phyloP scores from a whole-genome alignment of 2,797 vertebrate species.

The Alexandromys oeconomus region DNA sequence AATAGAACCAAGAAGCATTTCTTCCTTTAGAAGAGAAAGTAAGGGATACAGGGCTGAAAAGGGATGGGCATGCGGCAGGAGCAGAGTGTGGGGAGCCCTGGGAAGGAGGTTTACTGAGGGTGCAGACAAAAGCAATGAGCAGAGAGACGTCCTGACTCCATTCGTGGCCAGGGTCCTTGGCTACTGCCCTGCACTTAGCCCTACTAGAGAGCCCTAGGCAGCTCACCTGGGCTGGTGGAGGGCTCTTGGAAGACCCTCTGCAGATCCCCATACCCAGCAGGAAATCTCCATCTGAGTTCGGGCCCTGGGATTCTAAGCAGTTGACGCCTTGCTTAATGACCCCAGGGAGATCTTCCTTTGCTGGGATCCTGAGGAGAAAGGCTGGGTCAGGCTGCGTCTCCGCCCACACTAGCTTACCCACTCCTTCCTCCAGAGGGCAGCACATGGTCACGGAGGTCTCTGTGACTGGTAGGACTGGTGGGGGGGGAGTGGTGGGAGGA shows the following conservation, averaged over 20 bases:
- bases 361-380: slow-evolving; percentile 91
- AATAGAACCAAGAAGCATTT: background rate
- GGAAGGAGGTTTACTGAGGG: background rate
- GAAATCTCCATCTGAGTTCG: slow-evolving; percentile 89
- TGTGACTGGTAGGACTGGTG: background rate
- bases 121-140: background rate
- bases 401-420: background rate
- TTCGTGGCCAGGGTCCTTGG: background rate
- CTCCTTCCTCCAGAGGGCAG: background rate
- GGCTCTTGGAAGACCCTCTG: slow-evolving; percentile 90
- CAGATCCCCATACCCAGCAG: slow-evolving; percentile 91
- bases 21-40: background rate
- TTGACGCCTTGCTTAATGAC: slow-evolving; percentile 93
- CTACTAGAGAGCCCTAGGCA: background rate
- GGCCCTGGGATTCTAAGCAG: slow-evolving; percentile 94
- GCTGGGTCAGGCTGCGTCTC: slow-evolving; percentile 28
- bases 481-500: background rate
- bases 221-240: slow-evolving; percentile 93
- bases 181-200: background rate
- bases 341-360: slow-evolving; percentile 94
- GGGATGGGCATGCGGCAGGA: background rate
- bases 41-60: background rate
- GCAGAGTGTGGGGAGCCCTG: background rate
- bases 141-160: background rate
- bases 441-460: background rate